Evolutionary conservation across 2,797 vertebrate genomes (phyloP).

Genomic region (Myoxocephalus aenaeus): DNA sequence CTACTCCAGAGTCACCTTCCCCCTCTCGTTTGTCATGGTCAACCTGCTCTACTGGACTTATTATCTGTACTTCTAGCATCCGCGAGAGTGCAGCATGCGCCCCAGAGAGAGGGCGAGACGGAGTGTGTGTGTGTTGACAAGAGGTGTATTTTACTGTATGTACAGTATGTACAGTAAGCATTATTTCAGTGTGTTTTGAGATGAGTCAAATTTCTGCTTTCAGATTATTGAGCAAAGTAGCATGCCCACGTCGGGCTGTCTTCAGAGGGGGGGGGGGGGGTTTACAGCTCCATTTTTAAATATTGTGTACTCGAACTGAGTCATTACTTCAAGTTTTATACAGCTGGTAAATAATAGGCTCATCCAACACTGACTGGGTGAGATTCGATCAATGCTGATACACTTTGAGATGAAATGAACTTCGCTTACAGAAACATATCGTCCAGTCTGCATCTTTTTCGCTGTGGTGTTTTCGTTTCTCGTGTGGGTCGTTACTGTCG

Average conservation of each 20-base stretch:
- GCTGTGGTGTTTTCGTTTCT: constrained; percentile 25
- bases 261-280: background rate
- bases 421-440: background rate
- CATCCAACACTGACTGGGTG: background rate
- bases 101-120: constrained; percentile 46
- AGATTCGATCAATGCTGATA: constrained; percentile 22
- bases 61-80: constrained; percentile 91
- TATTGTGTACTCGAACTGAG: background rate
- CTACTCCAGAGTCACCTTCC: constrained; percentile 92
- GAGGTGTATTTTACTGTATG: constrained; percentile 66
- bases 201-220: constrained; percentile 45
- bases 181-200: constrained; percentile 50
- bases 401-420: background rate
- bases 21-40: constrained; percentile 90
- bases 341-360: background rate
- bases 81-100: constrained; percentile 41
- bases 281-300: constrained; percentile 38
- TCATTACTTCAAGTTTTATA: constrained; percentile 8
- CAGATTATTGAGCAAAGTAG: constrained; percentile 37
- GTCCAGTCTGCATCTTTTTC: background rate
- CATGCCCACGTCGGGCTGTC: constrained; percentile 17
- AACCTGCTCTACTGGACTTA: constrained; percentile 95
- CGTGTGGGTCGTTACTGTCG: constrained; percentile 9
- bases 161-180: constrained; percentile 53
- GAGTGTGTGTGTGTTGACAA: constrained; percentile 43